Percentiles rank a stretch among this genome's conserved stretches.
phyloP scores from a whole-genome alignment of 2,888 invertebrate species.

The Plutella xylostella region DNA sequence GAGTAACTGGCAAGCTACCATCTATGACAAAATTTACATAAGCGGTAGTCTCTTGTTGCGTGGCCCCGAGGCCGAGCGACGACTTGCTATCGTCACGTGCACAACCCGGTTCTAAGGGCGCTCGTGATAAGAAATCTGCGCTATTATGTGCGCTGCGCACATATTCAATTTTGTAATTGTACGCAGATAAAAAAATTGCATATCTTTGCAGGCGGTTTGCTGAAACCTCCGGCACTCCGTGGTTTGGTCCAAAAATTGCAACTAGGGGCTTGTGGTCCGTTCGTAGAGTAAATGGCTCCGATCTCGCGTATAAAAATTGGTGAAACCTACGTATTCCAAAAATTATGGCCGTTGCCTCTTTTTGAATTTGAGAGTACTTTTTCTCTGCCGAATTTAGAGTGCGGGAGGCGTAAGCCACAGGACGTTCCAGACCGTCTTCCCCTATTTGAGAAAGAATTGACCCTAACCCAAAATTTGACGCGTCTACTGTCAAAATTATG shows the following conservation, averaged over 20 bases:
- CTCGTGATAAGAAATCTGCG: slow-evolving; percentile 4
- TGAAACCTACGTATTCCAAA: slow-evolving; percentile 15
- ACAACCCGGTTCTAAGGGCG: not conserved
- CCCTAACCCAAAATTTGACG: not conserved
- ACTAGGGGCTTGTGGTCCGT: slow-evolving; percentile 14
- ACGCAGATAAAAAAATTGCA: slow-evolving; percentile 20
- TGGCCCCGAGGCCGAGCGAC: not conserved
- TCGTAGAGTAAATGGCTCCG: slow-evolving; percentile 17
- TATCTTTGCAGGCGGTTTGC: slow-evolving; percentile 15
- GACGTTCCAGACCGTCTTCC: not conserved
- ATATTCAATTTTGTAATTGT: slow-evolving; percentile 20
- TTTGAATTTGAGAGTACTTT: slow-evolving; percentile 11
- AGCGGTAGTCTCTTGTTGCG: not conserved
- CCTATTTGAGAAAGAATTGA: not conserved
- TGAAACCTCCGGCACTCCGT: slow-evolving; percentile 15
- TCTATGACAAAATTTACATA: not conserved
- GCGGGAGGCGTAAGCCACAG: slow-evolving; percentile 16
- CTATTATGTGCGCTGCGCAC: slow-evolving; percentile 15
- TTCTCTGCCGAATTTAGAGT: slow-evolving; percentile 19
- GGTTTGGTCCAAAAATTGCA: slow-evolving; percentile 8
- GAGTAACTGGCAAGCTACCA: not conserved
- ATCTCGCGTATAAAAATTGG: slow-evolving; percentile 20
- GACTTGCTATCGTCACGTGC: not conserved
- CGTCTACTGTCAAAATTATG: slow-evolving; percentile 4
- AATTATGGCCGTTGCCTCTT: slow-evolving; percentile 17